Evolutionary conservation across 2,113 vertebrate species (phyloP), one percentile per base, ranked within the genome.

Genomic region (Myxocyprinus asiaticus): DNA sequence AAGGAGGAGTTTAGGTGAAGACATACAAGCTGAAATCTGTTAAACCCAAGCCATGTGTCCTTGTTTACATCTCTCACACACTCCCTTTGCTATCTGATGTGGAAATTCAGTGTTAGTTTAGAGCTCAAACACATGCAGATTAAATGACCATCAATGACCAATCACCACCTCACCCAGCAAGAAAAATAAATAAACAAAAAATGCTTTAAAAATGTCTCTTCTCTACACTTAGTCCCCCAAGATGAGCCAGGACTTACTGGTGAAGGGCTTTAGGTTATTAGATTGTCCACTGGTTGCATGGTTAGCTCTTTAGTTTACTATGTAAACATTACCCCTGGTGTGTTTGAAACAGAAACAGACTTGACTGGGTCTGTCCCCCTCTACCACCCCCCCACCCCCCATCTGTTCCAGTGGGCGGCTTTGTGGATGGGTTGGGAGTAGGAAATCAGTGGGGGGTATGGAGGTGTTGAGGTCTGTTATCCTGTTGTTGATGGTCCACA

Each of bases 401-500:
- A 63, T 45, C 42, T 33, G 78, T 22, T 9, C 53, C 48, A 14
- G 63, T 14, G 17, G 45, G 63, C 14, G 72, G 78, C 83, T 86
- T 77, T 17, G n/a, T 83, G 85, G 82, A 88, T 85, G 85, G 83
- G 85, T 66, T n/a, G 67, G 61, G 47, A 77, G 89, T 81, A 90
- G 91, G 90, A 91, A 90, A 87, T 83, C 84, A 86, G 85, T 77
- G 72, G 89, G 87, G 87, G 83, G 81, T 74, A 53, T n/a, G 84
- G 89, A 90, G 87, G 90, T 87, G 91, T 88, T 87, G 88, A 88
- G 87, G 84, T 84, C 83, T 87, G 83, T 86, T 85, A 88, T 92
- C 90, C 91, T 91, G 90, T 93, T 92, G 90, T 88, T 87, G 80
- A 82, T 77, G 83, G 85, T 90, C 85, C 89, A 91, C 91, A 93